Base-by-base conservation (phyloP, 1,140 invertebrate genomes). In the Zophobas atratus region DNA sequence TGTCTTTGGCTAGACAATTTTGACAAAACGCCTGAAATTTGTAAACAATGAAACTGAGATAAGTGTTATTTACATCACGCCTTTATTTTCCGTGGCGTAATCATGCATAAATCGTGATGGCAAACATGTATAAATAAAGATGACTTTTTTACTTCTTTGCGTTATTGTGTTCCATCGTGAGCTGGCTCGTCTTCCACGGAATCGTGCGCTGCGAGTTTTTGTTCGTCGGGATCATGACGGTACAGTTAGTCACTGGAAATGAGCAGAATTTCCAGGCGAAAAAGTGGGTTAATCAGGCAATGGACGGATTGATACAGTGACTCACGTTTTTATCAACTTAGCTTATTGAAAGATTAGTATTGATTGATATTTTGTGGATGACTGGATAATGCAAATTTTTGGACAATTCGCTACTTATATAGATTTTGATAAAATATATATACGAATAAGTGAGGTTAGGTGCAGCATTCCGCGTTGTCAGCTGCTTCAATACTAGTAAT, bases 21-120 rank as follows among this genome's bases (percentile, higher is more conserved):
- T 67, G 60, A 67, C 60, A 67, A 67, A 67, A 67, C 60, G 60
- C 20, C 20, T 67, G 6, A 67, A 67, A 67, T 67, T 67, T 67
- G 60, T 67, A 67, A 67, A 67, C 60, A 67, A 67, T 67, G 39
- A 67, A 20, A 43, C 38, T 43, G 36, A 67, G 60, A 67, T 56
- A 56, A 39, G 56, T 8, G 56, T 1, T 20, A 60, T 60, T 38
- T 60, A 60, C 56, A 20, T 60, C 56, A 60, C 34, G 56, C 38
- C 36, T 5, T 60, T 60, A 60, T 60, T 60, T 60, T 38, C 35
- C 34, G 33, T 60, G 56, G 20, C 39, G 60, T 39, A 67, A 67
- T 60, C 34, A 60, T 36, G 56, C 56, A 60, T 60, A 55, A 55
- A 55, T 60, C 56, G 38, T 43, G 1, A 51, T 20, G n/a, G n/a